phyloP scores from a whole-genome alignment of 2,888 invertebrate species.

The Agrotis clavis region DNA sequence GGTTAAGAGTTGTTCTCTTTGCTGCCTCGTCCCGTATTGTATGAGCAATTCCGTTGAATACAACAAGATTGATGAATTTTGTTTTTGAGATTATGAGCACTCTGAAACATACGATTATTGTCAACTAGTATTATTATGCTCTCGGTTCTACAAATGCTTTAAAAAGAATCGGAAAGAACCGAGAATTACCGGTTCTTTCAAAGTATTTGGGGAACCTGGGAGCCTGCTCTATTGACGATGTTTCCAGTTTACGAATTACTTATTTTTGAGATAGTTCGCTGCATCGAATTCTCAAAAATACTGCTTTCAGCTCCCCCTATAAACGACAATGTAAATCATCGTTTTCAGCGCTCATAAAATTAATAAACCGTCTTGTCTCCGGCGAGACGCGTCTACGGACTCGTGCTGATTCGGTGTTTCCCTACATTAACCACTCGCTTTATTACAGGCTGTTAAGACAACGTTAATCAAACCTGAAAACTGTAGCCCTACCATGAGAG shows the following conservation, averaged over 20 bases:
- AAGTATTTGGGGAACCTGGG: too few species aligned
- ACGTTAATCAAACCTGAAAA: conserved; percentile 78
- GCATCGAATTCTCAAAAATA: not conserved
- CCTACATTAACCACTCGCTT: conserved; percentile 31
- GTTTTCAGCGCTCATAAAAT: conserved; percentile 37
- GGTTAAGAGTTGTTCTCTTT: conserved; percentile 13
- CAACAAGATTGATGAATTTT: not conserved
- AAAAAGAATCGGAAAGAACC: too few species aligned
- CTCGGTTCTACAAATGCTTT: too few species aligned
- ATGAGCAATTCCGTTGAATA: conserved; percentile 1
- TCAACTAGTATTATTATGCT: too few species aligned
- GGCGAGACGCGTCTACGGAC: conserved; percentile 44
- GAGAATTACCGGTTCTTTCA: too few species aligned
- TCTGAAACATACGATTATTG: not conserved
- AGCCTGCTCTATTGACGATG: too few species aligned
- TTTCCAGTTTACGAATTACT: not conserved
- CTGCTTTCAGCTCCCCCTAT: not conserved
- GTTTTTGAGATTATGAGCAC: not conserved
- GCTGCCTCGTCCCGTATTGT: conserved; percentile 1
- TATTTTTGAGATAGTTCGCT: not conserved
- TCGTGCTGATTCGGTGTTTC: conserved; percentile 28
- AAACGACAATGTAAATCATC: conserved; percentile 20
- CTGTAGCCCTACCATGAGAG: conserved; percentile 55
- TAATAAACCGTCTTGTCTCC: conserved; percentile 44
- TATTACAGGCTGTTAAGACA: conserved; percentile 45